Evolutionary conservation across 1,140 invertebrate species (phyloP).

Genomic region (Drosophila nigromelanica): DNA sequence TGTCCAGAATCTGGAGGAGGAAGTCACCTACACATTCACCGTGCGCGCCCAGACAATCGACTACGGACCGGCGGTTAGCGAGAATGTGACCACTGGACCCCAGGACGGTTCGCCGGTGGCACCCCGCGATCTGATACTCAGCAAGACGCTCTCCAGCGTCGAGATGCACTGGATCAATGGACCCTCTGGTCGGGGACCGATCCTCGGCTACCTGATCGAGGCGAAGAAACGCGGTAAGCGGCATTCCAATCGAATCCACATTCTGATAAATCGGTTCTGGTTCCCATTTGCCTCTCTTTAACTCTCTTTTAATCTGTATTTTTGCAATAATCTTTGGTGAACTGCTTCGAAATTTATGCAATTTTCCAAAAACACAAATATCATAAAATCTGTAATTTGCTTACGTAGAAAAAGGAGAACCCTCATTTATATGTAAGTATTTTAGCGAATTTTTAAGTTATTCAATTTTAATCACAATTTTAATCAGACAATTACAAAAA

Average conservation of each 20-base stretch:
- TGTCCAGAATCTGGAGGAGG: constrained; percentile 94
- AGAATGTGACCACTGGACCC: constrained; percentile 96
- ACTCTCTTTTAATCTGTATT: constrained; percentile 25
- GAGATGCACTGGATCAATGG: constrained; percentile 95
- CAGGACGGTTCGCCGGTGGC: constrained; percentile 94
- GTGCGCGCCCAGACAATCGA: constrained; percentile 95
- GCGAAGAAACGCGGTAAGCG: constrained; percentile 92
- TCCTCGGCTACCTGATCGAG: constrained; percentile 97
- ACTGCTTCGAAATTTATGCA: constrained; percentile 50
- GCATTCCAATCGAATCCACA: neutral
- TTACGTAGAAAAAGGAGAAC: constrained; percentile 82
- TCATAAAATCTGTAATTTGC: constrained; percentile 24
- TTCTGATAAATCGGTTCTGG: constrained; percentile 6
- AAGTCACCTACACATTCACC: constrained; percentile 95
- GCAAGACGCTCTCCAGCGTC: constrained; percentile 92
- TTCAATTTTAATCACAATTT: too few species aligned
- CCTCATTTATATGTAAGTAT: constrained; percentile 83
- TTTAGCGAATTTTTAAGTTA: neutral
- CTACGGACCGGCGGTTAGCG: constrained; percentile 90
- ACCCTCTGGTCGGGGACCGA: constrained; percentile 91
- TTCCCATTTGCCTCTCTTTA: neutral
- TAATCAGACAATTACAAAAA: too few species aligned
- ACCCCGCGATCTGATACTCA: constrained; percentile 89
- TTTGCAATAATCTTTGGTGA: constrained; percentile 51
- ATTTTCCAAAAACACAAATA: constrained; percentile 18